Percentiles rank a stretch among this genome's conserved stretches.
Evolutionary conservation across 2,888 invertebrate genomes (phyloP).

Genomic region (Drosophila anceps): DNA sequence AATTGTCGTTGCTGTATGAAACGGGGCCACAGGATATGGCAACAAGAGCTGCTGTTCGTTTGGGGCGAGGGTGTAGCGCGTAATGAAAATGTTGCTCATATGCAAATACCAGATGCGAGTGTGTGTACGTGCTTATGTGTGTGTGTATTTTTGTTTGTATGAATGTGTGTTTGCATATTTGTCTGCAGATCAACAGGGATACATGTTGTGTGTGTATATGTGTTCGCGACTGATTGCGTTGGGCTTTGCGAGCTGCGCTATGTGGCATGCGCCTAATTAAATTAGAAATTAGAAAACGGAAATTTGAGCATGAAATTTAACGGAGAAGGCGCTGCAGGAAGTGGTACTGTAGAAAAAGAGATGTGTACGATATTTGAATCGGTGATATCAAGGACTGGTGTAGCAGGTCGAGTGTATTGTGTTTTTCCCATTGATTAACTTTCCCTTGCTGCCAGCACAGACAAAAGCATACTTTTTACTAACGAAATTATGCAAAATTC

Average conservation of each 20-base stretch:
- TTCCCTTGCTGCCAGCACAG: constrained; percentile 30
- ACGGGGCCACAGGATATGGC: constrained; percentile 13
- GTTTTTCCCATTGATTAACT: constrained; percentile 57
- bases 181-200: constrained; percentile 50
- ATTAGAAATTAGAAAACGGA: constrained; percentile 75
- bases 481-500: constrained; percentile 67
- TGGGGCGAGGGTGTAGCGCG: constrained; percentile 43
- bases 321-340: background rate
- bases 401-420: constrained; percentile 28
- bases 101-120: constrained; percentile 48
- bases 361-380: background rate
- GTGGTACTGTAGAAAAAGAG: background rate
- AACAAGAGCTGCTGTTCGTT: constrained; percentile 15
- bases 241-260: constrained; percentile 45
- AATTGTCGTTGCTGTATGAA: constrained; percentile 40
- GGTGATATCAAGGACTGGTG: constrained; percentile 23
- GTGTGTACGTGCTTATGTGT: constrained; percentile 7
- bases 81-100: constrained; percentile 70
- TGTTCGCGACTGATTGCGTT: constrained; percentile 56
- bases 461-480: constrained; percentile 63
- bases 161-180: constrained; percentile 20
- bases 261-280: constrained; percentile 72
- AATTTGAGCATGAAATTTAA: constrained; percentile 55
- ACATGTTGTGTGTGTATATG: constrained; percentile 17
- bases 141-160: constrained; percentile 12